Base-by-base conservation (phyloP, 2,797 vertebrate species). In the Karalla daura region DNA sequence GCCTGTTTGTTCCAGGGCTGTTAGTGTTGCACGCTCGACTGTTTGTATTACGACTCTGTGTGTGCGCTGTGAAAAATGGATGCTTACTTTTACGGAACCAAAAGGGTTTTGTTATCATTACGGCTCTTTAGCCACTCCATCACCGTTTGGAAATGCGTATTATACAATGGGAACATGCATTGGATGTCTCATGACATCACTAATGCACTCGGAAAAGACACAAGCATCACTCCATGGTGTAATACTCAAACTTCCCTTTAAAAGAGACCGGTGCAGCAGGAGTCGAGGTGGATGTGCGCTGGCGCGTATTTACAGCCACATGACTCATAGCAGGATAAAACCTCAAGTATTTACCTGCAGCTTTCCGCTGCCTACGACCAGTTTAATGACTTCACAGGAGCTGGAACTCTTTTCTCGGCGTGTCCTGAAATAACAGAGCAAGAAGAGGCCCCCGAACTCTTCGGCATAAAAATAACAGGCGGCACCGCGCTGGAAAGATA, bases 301-400 rank as follows among this genome's bases (percentile, higher is more conserved):
- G 85, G 75, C 66, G 78, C 86, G 86, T 88, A 87, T 93, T 91
- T 92, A 90, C 78, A 90, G 85, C 78, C 66, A 52, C 39, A 69
- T 83, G 88, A 92, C 78, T 91, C 89, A 90, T 63, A 53, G 62
- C 73, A 74, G 77, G 59, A 87, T 80, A 83, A 88, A 86, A 87
- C 70, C 86, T 78, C 62, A 87, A 86, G 78, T 80, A 89, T 93
- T 92, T 93, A 94, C 90, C 90, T 92, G 85, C 86, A 84, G 81
- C 76, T 62, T 84, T 79, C n/a, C 68, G 83, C 88, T 85, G 84
- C 90, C 86, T 85, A 80, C 86, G 46, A 89, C 84, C 67, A 72
- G 63, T 92, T 90, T 87, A 91, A 92, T 90, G 81, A 86, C 85
- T 89, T 89, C 85, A 79, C 62, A 88, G 78, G 80, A 88, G 81